Evolutionary conservation across 2,888 invertebrate genomes (phyloP).

Genomic region (Tanypteryx hageni): DNA sequence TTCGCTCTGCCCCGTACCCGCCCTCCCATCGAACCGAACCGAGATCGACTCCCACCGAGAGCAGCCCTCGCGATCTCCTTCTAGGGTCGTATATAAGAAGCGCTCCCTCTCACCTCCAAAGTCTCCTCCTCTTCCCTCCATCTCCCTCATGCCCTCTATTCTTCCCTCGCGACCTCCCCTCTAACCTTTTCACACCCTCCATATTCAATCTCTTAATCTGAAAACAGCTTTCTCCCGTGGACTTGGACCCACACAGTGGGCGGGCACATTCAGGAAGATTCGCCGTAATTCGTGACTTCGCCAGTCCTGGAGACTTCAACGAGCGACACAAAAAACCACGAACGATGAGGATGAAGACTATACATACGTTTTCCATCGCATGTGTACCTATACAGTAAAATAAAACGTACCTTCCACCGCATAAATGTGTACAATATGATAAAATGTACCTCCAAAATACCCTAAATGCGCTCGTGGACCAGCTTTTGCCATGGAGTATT

Average conservation of each 20-base stretch:
- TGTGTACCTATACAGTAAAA: no score
- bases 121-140: no score
- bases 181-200: conserved; percentile 27
- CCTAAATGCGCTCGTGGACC: no score
- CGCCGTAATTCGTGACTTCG: not conserved
- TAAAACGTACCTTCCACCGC: no score
- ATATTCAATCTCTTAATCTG: not conserved
- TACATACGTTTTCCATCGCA: no score
- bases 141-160: not conserved
- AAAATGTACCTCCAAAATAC: not conserved
- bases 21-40: no score
- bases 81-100: no score
- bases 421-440: not conserved
- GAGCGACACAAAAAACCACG: not conserved
- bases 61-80: no score
- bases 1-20: no score
- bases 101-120: not conserved
- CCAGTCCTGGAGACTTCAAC: not conserved
- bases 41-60: no score
- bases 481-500: no score
- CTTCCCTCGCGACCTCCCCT: not conserved
- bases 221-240: not conserved
- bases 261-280: not conserved
- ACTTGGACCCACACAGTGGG: not conserved
- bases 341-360: no score